Evolutionary conservation across 2,888 invertebrate genomes (phyloP).

Genomic region (Rhamphomyia laevipes): DNA sequence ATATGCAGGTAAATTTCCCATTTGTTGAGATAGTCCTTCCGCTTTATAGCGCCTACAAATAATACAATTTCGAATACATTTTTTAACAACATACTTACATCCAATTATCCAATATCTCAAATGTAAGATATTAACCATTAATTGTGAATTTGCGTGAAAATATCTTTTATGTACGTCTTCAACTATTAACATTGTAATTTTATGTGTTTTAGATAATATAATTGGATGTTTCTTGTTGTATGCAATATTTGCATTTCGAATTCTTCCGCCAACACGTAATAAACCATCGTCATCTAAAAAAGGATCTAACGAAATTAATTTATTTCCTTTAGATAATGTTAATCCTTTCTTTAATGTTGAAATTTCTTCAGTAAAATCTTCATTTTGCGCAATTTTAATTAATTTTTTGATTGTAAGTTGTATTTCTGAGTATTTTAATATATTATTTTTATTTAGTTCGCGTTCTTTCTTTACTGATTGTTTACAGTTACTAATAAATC

Average conservation of each 20-base stretch:
- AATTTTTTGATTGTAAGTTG: background rate
- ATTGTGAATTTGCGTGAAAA: too few relatives aligned
- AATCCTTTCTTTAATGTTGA: background rate
- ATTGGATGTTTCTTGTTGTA: too few relatives aligned
- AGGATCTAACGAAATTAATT: too few relatives aligned
- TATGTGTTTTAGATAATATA: too few relatives aligned
- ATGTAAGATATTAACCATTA: too few relatives aligned
- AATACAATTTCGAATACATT: background rate
- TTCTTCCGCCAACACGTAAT: slow-evolving; percentile 6
- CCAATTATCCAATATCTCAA: slow-evolving; percentile 6
- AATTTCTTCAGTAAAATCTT: background rate
- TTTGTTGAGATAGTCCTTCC: background rate
- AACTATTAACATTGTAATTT: too few relatives aligned
- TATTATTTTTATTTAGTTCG: background rate
- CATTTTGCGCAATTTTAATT: background rate
- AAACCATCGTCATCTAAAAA: slow-evolving; percentile 1
- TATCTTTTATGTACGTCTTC: too few relatives aligned
- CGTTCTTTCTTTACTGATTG: background rate
- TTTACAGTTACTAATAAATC: background rate
- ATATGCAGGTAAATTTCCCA: slow-evolving; percentile 4
- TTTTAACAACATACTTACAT: background rate
- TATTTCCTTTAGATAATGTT: background rate
- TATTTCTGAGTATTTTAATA: background rate
- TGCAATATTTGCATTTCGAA: too few relatives aligned
- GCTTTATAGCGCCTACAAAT: background rate